Evolutionary conservation across 37 sponge, comb jelly and placozoan species (phyloP), one percentile per base, ranked within the genome.

Genomic region (Mnemiopsis leidyi): DNA sequence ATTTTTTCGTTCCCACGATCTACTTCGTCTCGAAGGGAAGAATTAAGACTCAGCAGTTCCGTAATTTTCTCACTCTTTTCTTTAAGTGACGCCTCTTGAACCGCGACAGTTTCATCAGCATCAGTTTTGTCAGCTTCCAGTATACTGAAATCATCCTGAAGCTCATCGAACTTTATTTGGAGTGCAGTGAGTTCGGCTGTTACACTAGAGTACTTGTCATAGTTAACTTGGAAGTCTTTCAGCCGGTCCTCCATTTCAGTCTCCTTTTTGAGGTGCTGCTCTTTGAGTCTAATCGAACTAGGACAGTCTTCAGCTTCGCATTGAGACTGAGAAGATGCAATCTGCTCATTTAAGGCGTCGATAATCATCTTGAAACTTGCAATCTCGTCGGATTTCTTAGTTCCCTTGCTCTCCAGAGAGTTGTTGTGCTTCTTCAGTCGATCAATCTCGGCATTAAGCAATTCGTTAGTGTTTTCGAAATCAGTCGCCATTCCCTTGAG

Each of bases 361-460:
- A 82, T 82, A 30, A 82, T 35, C 82, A 82, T 82, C 38, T 82
- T 82, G 38, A 82, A 82, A 35, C 82, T 82, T 23, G 37, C 38
- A 20, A 82, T 82, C 38, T 82, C 82, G 3, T 82, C 82, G 23
- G 82, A 5, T 82, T 36, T 36, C 36, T 35, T 31, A 37, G 82
- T 82, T 31, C 23, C 30, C 23, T 82, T 82, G 9, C 82, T 35
- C 82, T 82, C 82, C 30, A 82, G 37, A 23, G 82, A 82, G 3
- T 3, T 23, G 32, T 31, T 36, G 82, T 82, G 35, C 30, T 82
- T 82, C 82, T 82, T 82, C 37, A 82, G 23, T 7, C 82, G 82
- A 35, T 31, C 38, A 7, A 82, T 31, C 38, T 82, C 82, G 32
- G 82, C 23, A 37, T 13, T 82, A 34, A 82, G 23, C 38, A 82